Base-by-base conservation (phyloP, 2,888 invertebrate species). In the Melieria picta region DNA sequence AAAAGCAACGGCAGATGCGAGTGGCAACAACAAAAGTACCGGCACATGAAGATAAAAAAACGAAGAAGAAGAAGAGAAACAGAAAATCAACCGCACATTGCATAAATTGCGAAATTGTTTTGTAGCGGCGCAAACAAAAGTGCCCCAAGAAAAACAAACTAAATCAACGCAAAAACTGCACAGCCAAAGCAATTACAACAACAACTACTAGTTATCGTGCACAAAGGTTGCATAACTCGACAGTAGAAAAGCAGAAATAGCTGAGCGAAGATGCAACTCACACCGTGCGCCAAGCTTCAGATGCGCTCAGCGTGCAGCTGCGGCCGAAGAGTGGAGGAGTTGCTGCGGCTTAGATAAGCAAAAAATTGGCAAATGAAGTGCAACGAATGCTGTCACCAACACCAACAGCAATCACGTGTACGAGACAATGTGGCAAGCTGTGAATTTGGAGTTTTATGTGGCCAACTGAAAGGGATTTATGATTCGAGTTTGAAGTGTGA, bases 141-240 rank as follows among this genome's bases (percentile, higher is more conserved):
- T 30, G 30, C 30, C 30, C 30, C 30, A 30, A 30, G 30, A 30
- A 30, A 30, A 30, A 30, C 3, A 52, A 52, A n/a, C 5, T 11
- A n/a, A 52, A 52, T 13, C 13, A 52, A 52, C 52, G 52, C 11
- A 52, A 52, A 50, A 52, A 52, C 13, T 52, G 52, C 52, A 52
- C 13, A 52, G 13, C 13, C 3, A 30, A 30, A 30, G 30, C 30
- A 30, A 30, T 30, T 30, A 30, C 30, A 30, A 30, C 30, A 30
- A 52, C 11, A 52, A 9, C 11, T 10, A 11, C 9, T 50, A 52
- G 52, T 7, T 7, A 9, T n/a, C 13, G 52, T 9, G 52, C 1
- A n/a, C 5, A 11, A 13, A 5, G 11, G 52, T 13, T 52, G 9
- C 6, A 52, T 9, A 52, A 52, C 11, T 5, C 5, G 13, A 30